Base-by-base conservation (phyloP, 2,113 vertebrate genomes). In the Leptobrachium leishanense region DNA sequence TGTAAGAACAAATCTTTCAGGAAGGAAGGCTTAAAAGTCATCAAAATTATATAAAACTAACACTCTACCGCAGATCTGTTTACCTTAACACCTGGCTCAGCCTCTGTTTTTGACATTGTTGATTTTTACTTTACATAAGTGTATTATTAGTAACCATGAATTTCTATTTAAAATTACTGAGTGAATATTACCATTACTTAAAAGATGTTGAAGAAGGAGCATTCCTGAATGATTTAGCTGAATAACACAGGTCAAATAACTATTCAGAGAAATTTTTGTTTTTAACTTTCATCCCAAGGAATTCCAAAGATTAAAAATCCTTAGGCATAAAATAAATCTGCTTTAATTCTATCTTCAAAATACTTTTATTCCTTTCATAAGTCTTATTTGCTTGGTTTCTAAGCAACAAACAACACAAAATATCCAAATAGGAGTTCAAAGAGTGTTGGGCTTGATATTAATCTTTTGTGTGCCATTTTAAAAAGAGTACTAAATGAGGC, bases 381-480 rank as follows among this genome's bases (percentile, higher is more conserved):
- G 46, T 68, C 46, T 76, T 76, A 76, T 76, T 76, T 67, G 39
- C 40, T 68, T 75, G 13, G 74, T 76, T 76, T 44, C 63, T 76
- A 76, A 68, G 74, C 15, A 68, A 55, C 39, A 39, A 31, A 62
- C 44, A 68, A 67, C 55, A 43, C 39, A 76, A 43, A 44, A 67
- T 57, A 31, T 68, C 42, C 40, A 13, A 63, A 42, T 12, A 68
- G 74, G 43, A 55, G 62, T 66, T 75, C 74, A 75, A 76, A 76
- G 74, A 41, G 43, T 76, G 13, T 63, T 50, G 55, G 65, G 55
- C 46, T 76, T 68, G 42, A 3, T 57, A 76, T 50, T 68, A 68
- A 76, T 68, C 65, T 57, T 76, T 39, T 4, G 65, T 68, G 74
- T 68, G 39, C 74, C 50, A 76, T 65, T 68, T 31, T 68, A 50